phyloP scores from a whole-genome alignment of 2,888 invertebrate genomes.

The Trachelus tabidus region DNA sequence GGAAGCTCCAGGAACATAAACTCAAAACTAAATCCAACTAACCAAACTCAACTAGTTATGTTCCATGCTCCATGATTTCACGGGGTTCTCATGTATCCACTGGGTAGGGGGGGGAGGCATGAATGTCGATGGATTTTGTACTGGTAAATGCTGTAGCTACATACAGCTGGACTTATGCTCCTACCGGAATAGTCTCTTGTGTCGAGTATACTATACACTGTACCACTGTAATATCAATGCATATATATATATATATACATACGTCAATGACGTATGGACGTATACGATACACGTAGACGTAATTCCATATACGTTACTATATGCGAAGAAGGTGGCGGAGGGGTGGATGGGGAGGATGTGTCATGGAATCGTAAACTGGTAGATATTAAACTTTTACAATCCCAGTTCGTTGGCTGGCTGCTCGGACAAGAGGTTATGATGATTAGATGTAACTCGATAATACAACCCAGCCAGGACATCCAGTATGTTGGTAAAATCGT shows the following conservation, averaged over 20 bases:
- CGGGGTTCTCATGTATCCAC: conserved; percentile 20
- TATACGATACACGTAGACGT: not conserved
- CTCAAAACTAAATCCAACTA: conserved; percentile 59
- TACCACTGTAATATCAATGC: not conserved
- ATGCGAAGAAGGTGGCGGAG: not conserved
- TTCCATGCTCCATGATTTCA: conserved; percentile 40
- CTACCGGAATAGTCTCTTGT: not conserved
- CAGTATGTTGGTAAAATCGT: conserved; percentile 47
- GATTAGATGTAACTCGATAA: conserved; percentile 66
- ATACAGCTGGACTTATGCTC: not conserved
- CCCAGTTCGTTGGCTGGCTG: conserved; percentile 46
- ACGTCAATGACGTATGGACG: not conserved
- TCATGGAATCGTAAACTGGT: conserved; percentile 61
- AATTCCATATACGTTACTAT: not conserved
- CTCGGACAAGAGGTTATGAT: conserved; percentile 62
- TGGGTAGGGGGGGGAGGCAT: not conserved
- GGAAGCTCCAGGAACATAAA: conserved; percentile 57
- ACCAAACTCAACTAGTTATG: conserved; percentile 42
- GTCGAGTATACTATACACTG: not conserved
- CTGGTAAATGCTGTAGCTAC: not conserved
- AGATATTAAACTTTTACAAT: conserved; percentile 65
- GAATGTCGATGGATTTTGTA: not conserved
- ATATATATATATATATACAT: not conserved
- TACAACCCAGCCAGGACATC: conserved; percentile 36
- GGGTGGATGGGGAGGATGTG: conserved; percentile 34